Percentiles rank a stretch among this genome's conserved stretches.
Conservation (phyloP, 2,113 vertebrate species). For the Australoheros scitulus region DNA sequence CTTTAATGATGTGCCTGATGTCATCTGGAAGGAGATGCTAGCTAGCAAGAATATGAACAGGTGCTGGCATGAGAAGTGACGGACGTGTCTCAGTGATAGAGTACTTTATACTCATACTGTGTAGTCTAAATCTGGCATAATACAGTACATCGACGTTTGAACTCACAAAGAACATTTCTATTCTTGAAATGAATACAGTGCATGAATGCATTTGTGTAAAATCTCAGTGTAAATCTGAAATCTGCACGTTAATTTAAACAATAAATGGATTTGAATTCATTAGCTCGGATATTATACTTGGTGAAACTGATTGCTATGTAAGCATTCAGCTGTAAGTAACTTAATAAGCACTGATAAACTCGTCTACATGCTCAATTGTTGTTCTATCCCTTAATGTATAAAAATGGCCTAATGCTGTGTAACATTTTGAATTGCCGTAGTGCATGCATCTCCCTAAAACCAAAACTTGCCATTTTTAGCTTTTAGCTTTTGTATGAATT, state of each 20-base stretch:
- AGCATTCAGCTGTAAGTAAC: neutral
- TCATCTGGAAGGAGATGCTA: neutral
- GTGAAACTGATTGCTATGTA: neutral
- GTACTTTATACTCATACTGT: no score
- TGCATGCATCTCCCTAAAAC: no score
- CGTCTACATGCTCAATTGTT: neutral
- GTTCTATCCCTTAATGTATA: neutral
- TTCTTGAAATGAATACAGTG: neutral
- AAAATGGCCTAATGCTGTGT: neutral
- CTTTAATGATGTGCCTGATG: neutral
- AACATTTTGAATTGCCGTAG: neutral
- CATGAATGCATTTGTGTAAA: neutral
- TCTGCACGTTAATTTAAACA: neutral
- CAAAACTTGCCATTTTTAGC: no score
- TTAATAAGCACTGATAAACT: neutral
- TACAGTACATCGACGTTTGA: constrained; percentile 4
- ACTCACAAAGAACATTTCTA: neutral
- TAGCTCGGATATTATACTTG: neutral
- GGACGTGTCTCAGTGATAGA: no score
- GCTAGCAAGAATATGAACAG: neutral
- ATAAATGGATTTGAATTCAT: neutral
- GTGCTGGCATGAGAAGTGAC: neutral
- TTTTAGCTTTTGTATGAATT: neutral
- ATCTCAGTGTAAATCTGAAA: neutral
- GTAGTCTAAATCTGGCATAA: no score